Conservation (phyloP, 2,888 invertebrate species). For the Xylocampa areola region DNA sequence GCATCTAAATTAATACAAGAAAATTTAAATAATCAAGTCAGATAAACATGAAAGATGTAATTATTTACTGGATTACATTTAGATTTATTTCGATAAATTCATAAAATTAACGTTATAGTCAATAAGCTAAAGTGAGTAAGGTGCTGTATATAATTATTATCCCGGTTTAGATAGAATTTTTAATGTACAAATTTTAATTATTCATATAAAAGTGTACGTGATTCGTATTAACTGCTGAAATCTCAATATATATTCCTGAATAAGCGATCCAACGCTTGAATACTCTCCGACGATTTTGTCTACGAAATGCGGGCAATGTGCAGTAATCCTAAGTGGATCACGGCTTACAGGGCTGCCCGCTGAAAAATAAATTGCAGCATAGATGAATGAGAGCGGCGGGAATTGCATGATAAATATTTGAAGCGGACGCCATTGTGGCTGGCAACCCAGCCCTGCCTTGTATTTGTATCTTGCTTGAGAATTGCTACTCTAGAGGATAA, state of each 20-base stretch:
- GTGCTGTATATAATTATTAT: too few relatives aligned
- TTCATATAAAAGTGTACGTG: too few relatives aligned
- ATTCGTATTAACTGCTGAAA: too few relatives aligned
- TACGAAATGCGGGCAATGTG: conserved; percentile 38
- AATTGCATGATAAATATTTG: conserved; percentile 78
- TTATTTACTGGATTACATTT: too few relatives aligned
- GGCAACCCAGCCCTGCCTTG: conserved; percentile 39
- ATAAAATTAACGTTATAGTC: too few relatives aligned
- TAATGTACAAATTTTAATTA: too few relatives aligned
- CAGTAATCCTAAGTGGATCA: conserved; percentile 56
- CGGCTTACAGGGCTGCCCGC: conserved; percentile 52
- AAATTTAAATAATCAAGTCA: too few relatives aligned
- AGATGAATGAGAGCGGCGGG: conserved; percentile 75
- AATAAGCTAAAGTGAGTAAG: too few relatives aligned
- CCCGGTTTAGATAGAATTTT: too few relatives aligned
- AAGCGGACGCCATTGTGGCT: conserved; percentile 63
- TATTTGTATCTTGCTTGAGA: conserved; percentile 49
- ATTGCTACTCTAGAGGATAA: conserved; percentile 47
- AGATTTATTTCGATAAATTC: too few relatives aligned
- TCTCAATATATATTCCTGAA: background rate
- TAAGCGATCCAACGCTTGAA: background rate
- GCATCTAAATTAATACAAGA: too few relatives aligned
- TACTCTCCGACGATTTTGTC: conserved; percentile 3
- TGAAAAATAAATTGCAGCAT: conserved; percentile 77
- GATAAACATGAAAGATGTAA: too few relatives aligned